Base-by-base conservation (phyloP, 2,888 invertebrate genomes). In the Caenorhabditis sp. region DNA sequence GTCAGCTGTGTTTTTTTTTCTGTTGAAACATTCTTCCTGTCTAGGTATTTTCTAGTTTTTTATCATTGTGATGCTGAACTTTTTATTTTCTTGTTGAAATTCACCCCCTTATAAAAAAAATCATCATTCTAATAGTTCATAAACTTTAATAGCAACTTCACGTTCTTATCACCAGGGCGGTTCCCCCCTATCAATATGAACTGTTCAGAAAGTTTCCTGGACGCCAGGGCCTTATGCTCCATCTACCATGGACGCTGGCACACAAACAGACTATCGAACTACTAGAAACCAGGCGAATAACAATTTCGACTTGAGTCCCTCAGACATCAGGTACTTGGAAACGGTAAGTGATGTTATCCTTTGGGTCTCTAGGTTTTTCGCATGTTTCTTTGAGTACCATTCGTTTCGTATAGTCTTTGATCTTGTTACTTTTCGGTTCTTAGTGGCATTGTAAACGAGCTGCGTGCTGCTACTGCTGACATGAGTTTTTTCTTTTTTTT, bases 271-370 rank as follows among this genome's bases (percentile, higher is more conserved):
- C 28, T 22, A 28, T 8, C 76, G 76, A 37, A 67, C 60, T 20
- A 67, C 60, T 53, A 64, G 70, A 58, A 76, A 40, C 11, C 11
- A 40, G 13, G 24, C 24, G 26, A 37, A 22, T 15, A 55, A 56
- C 5, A 68, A 68, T 35, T n/a, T 20, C n/a, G 58, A 69, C 47
- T 50, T 72, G 18, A 80, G 72, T 20, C 67, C 72, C 13, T 53
- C 70, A 51, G 80, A 80, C 72, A 68, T 72, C 62, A 67, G 68
- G 68, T 72, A 72, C 68, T 40, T 80, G 50, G 80, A 80, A 61
- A 72, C 70, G 53, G 80, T 80, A 37, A 72, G 71, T 64, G 50
- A 35, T 58, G 28, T 26, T 37, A 13, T 32, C 32, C 32, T 32
- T 32, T 1, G 28, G 13, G 9, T 40, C 13, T 40, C n/a, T n/a